Evolutionary conservation across 2,113 vertebrate species (phyloP), one percentile per base, ranked within the genome.

Genomic region (Philantomba maxwellii): DNA sequence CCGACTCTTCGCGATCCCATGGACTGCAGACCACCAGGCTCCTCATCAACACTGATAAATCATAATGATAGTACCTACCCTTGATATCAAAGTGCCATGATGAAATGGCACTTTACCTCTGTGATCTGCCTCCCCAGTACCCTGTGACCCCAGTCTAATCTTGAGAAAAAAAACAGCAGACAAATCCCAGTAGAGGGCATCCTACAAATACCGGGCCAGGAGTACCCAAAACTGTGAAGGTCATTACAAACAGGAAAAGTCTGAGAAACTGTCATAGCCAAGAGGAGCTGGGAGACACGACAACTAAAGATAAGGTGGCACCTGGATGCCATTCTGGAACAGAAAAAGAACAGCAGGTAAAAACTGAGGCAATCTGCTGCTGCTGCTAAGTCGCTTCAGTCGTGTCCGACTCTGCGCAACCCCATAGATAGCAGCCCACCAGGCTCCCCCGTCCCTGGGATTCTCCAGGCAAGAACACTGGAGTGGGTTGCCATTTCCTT

Each of bases 341-440:
- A 85, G 55, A 45, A 80, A 64, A 90, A 58, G 30, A 47, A 53
- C 28, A 43, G 28, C 7, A 58, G 81, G 16, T 43, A 33, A 57
- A 57, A 64, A 47, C 10, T 43, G 47, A 89, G 47, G 58, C 47
- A 64, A 75, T 75, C 19, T n/a, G 53, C 11, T 58, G 57, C 57
- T 28, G 25, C 23, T 4, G 57, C 57, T 58, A 2, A 58, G 57
- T 28, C 11, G 0, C 4, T 2, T 58, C 11, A 12, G 10, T 13
- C 1, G 0, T 58, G 4, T 58, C 57, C 0, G 0, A 12, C 2
- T 58, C 57, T 58, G 25, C 11, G 57, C 2, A 0, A 12, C 25
- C 2, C 57, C 25, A 5, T 2, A 58, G 57, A 26, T 0, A 1
- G 25, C 25, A 58, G 57, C 57, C 25, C 57, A 58, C 57, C 57